Conservation (phyloP, 2,113 vertebrate species). For the Sorex araneus region DNA sequence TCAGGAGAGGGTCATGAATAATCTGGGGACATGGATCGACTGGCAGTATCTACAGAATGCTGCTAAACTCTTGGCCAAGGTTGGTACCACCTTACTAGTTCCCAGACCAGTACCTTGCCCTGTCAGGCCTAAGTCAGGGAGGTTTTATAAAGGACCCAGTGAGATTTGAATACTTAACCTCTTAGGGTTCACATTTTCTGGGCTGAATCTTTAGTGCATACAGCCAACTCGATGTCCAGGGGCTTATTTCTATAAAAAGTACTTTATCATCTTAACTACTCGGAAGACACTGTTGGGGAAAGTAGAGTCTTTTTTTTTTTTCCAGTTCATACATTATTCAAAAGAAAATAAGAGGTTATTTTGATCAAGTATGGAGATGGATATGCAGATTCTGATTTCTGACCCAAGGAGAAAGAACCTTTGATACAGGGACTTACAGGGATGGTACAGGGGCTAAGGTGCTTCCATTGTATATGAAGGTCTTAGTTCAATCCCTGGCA, state of each 20-base stretch:
- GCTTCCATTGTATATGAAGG: no score
- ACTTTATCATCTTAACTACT: not conserved
- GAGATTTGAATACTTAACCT: not conserved
- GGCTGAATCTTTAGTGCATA: no score
- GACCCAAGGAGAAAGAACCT: not conserved
- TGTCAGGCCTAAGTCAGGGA: not conserved
- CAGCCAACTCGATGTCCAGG: no score
- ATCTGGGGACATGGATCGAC: conserved; percentile 99
- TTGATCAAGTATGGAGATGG: conserved; percentile 56
- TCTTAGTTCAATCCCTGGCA: no score
- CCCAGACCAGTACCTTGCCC: not conserved
- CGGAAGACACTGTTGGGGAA: not conserved
- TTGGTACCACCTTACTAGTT: conserved; percentile 78
- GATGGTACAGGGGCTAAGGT: no score
- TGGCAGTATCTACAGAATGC: conserved; percentile 99
- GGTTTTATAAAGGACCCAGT: not conserved
- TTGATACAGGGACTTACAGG: no score
- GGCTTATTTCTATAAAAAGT: no score
- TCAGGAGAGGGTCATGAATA: conserved; percentile 99
- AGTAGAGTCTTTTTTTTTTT: conserved; percentile 52
- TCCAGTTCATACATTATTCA: conserved; percentile 36
- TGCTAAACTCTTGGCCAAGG: conserved; percentile 98
- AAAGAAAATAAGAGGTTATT: conserved; percentile 47
- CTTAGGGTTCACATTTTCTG: not conserved
- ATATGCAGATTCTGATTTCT: conserved; percentile 48